Evolutionary conservation across 2,888 invertebrate species (phyloP), one percentile per base, ranked within the genome.

Genomic region (Metallyticus violacea): DNA sequence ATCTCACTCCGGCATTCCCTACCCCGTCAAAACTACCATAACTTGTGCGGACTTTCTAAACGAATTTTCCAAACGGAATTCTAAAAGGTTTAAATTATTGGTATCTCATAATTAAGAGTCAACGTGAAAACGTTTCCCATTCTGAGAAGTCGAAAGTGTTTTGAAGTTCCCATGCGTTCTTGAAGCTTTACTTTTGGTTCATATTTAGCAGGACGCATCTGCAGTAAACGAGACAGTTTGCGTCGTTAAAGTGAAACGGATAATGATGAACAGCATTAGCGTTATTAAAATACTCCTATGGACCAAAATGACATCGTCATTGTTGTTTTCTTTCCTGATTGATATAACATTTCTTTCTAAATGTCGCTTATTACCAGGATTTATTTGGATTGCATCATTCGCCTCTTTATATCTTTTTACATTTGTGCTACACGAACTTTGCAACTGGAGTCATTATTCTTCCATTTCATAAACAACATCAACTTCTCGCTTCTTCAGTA

Each of bases 51-150:
- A 62, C 82, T 82, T 76, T 27, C 27, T 22, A 26, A 62, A 82
- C 62, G 62, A 76, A 82, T 76, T 82, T 82, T 26, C 82, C 82
- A 62, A 82, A 82, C 82, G 76, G 76, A 82, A 77, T 83, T 83
- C 77, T 83, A 77, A 77, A 83, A 83, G 77, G 77, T 83, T 83
- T 6, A 77, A 83, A 83, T 83, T 83, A 83, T 83, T 83, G 83
- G 77, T 83, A 83, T 77, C 77, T 77, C 83, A 28, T 83, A 83
- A 77, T 77, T 77, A 62, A 62, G 40, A 62, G 40, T 62, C 40
- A 62, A 62, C 40, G 40, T 62, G 40, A 62, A 62, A 15, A 62
- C 15, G 40, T 15, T 62, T 4, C 40, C 22, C 9, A 62, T 62
- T 62, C 40, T 62, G 15, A 30, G n/a, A n/a, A n/a, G n/a, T n/a